These are phyloP conservation scores for Pseudochaenichthys georgianus DNA, from an alignment of 2,797 vertebrate genomes.

Conservation along the genomic window DNA sequence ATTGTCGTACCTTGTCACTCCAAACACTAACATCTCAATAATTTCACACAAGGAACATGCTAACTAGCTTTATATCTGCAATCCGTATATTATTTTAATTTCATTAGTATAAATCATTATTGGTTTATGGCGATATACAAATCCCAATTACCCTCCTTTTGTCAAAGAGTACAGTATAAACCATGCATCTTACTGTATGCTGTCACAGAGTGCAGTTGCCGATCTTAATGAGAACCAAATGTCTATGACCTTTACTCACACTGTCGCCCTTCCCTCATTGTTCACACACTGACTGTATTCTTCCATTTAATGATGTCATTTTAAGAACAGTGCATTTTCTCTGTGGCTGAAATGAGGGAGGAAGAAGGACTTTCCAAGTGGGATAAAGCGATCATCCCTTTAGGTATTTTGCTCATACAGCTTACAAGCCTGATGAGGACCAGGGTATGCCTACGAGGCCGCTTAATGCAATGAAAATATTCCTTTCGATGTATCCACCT, in stretches of 20 bases:
- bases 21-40: neutral
- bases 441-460: slow-evolving; percentile 44
- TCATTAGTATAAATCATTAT: neutral
- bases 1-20: neutral
- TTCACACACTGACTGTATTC: slow-evolving; percentile 46
- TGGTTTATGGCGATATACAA: neutral
- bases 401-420: slow-evolving; percentile 44
- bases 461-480: slow-evolving; percentile 62
- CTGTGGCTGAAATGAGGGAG: slow-evolving; percentile 34
- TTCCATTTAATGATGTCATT: slow-evolving; percentile 65
- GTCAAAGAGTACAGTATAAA: neutral
- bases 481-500: slow-evolving; percentile 53
- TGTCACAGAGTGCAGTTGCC: slow-evolving; percentile 4
- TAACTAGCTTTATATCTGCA: neutral
- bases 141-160: neutral
- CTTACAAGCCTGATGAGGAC: slow-evolving; percentile 55
- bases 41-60: neutral
- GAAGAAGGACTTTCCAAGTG: slow-evolving; percentile 60
- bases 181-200: neutral
- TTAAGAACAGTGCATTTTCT: slow-evolving; percentile 35
- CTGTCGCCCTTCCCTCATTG: slow-evolving; percentile 47
- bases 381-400: slow-evolving; percentile 62
- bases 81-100: neutral
- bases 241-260: slow-evolving; percentile 47
- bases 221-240: slow-evolving; percentile 50